Percentiles rank a stretch among this genome's conserved stretches.
These are phyloP conservation scores for Percopsis transmontana DNA, from an alignment of 2,113 vertebrate species.

Conservation along the genomic window DNA sequence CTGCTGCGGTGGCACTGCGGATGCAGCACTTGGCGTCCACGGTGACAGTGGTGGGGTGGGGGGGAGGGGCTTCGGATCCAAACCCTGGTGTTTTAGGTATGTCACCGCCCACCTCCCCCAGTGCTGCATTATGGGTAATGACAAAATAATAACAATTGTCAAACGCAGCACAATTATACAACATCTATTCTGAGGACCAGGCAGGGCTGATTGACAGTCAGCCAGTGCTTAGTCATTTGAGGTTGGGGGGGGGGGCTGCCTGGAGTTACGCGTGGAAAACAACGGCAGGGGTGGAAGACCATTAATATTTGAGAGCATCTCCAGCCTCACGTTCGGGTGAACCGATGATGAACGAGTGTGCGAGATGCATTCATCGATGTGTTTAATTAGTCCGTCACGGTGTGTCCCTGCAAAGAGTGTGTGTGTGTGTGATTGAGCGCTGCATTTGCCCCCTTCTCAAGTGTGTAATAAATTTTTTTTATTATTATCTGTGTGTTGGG, in stretches of 20 bases:
- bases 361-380: background rate
- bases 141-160: background rate
- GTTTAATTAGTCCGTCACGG: conserved; percentile 2
- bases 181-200: conserved; percentile 8
- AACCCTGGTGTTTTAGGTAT: too few relatives aligned
- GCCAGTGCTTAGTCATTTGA: conserved; percentile 1
- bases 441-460: too few relatives aligned
- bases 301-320: conserved; percentile 36
- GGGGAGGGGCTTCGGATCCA: too few relatives aligned
- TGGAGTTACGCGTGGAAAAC: conserved; percentile 29
- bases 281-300: conserved; percentile 25
- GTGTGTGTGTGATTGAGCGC: too few relatives aligned
- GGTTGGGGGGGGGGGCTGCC: conserved; percentile 18
- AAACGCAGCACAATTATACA: conserved; percentile 21
- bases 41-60: background rate
- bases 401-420: background rate
- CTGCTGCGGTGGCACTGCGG: conserved; percentile 26
- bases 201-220: conserved; percentile 38
- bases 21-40: conserved; percentile 23
- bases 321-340: conserved; percentile 15
- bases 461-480: background rate
- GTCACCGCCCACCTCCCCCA: background rate
- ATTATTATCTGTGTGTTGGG: too few relatives aligned
- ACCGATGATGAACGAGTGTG: conserved; percentile 21
- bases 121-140: background rate